Base-by-base conservation (phyloP, 2,113 vertebrate species). In the Hippopotamus amphibius region DNA sequence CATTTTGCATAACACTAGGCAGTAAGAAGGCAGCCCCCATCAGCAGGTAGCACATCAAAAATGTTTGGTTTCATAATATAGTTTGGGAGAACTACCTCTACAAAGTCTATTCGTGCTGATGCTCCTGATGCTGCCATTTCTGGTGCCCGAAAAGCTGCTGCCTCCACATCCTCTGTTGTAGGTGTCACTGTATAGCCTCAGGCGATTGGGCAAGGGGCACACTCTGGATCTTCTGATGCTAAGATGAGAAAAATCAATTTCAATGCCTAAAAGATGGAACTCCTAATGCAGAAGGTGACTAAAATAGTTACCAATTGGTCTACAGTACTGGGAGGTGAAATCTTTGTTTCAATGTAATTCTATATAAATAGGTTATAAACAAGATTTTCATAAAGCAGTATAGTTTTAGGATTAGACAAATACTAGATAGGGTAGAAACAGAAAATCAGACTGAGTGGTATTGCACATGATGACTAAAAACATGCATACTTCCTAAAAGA, bases 221-320 rank as follows among this genome's bases (percentile, higher is more conserved):
- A 97, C 97, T 97, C 98, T 59, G 97, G 97, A 97, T 98, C 98
- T 98, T 98, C 98, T 96, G 82, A 97, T 74, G 97, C 98, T 98
- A 98, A 98, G 98, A 97, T 98, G 95, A 98, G 97, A 98, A 98
- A 98, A 98, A 98, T 72, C 98, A 98, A 97, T 98, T 98, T 98
- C 98, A 98, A 97, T 98, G 98, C 97, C 98, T 98, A 97, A 98
- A 98, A 97, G 98, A 98, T 74, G 95, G 98, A 98, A 98, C 91
- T 96, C 97, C 96, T 96, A 97, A 91, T 72, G 97, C 95, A 98
- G 98, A 97, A 96, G 97, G 97, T 92, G 97, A 97, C 96, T 98
- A 95, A 95, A 92, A 97, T 96, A 87, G 94, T 84, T 95, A 96
- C 81, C 92, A 59, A 71, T 13, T 97, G 90, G 77, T 66, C 68